Base-by-base conservation (phyloP, 2,888 invertebrate species). In the Sminthurides aquaticus region DNA sequence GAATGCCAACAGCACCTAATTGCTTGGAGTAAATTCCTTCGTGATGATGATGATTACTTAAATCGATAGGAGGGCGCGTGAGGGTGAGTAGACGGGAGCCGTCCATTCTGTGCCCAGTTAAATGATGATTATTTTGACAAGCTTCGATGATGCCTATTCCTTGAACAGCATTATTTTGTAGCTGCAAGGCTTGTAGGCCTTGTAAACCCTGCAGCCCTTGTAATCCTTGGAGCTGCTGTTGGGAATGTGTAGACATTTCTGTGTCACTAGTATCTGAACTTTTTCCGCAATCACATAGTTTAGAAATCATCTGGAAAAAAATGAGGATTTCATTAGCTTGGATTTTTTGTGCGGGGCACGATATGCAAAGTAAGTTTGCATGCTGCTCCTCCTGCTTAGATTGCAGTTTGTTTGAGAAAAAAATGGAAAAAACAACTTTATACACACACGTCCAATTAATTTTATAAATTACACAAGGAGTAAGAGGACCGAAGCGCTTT, bases 161-260 rank as follows among this genome's bases (percentile, higher is more conserved):
- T 2, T 66, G 70, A 34, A 65, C 60, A 15, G 70, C 63, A 56
- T 68, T 72, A 52, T 63, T 64, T 34, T 34, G 43, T 15, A 34
- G 15, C 43, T 34, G 22, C 60, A 67, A 61, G 64, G 58, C 55
- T 63, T 65, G 24, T 67, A 67, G 64, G 57, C 55, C 26, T 55
- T 26, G 55, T 20, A 55, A 18, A 18, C 55, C 55, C 11, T 55
- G 25, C 43, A 34, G 15, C 43, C 43, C 43, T 34, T 34, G 43
- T 15, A 34, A 18, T 22, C 65, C 66, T 62, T 73, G 73, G 24
- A 73, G 67, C 61, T 73, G 73, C 55, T 75, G 73, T 60, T 71
- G 73, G 24, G 74, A 75, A 62, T 75, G 74, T 29, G 74, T 75
- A 1, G 74, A 75, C 74, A 75, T 75, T 57, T 67, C 74, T n/a